Evolutionary conservation across 2,113 vertebrate genomes (phyloP).

Genomic region (Anguilla rostrata): DNA sequence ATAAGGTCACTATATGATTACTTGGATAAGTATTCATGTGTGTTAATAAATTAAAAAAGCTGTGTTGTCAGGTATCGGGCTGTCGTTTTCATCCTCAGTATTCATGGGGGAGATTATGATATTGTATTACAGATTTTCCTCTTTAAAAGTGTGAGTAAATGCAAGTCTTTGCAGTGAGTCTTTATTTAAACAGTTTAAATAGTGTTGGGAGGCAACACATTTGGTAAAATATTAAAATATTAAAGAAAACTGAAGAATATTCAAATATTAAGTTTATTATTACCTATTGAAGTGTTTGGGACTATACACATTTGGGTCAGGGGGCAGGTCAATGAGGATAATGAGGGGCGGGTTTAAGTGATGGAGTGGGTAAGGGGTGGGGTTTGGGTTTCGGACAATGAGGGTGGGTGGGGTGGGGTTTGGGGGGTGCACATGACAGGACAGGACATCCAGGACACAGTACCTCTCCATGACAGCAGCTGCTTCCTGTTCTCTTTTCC

Average conservation of each 20-base stretch:
- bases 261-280: too few relatives aligned
- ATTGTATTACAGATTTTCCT: neutral
- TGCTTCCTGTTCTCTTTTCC: slow-evolving; percentile 89
- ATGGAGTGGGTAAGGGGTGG: neutral
- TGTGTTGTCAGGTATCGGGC: too few relatives aligned
- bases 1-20: too few relatives aligned
- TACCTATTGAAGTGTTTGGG: neutral
- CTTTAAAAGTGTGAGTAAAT: too few relatives aligned
- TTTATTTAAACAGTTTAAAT: neutral
- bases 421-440: slow-evolving; percentile 35
- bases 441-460: slow-evolving; percentile 69
- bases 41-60: too few relatives aligned
- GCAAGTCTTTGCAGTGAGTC: neutral
- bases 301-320: neutral
- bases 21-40: too few relatives aligned
- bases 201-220: too few relatives aligned
- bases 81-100: too few relatives aligned
- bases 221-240: too few relatives aligned
- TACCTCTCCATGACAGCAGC: slow-evolving; percentile 92
- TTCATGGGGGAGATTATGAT: too few relatives aligned
- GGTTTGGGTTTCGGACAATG: neutral
- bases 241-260: too few relatives aligned
- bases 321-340: neutral
- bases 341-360: neutral
- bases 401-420: slow-evolving; percentile 30